Percentiles rank a stretch among this genome's conserved stretches.
These are phyloP conservation scores for Eretmocerus hayati DNA, from an alignment of 2,888 invertebrate species.

Conservation along the genomic window DNA sequence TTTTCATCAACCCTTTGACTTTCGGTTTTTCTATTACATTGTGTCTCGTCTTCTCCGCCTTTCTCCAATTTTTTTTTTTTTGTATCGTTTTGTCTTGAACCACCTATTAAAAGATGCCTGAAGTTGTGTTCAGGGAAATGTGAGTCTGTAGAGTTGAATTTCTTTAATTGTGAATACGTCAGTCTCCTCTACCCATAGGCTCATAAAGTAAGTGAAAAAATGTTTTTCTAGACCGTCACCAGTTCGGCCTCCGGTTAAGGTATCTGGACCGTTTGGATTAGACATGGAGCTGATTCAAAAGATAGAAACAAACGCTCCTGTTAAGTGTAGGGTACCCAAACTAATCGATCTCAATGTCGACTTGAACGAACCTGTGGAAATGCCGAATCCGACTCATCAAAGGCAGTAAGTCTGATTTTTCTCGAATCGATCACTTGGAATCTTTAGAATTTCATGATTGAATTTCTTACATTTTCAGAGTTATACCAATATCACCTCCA, in stretches of 20 bases:
- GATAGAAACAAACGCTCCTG: constrained; percentile 52
- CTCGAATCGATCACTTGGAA: neutral
- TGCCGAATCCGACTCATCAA: constrained; percentile 27
- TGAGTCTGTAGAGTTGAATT: too few relatives aligned
- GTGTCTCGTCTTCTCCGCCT: too few relatives aligned
- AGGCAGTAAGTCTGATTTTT: constrained; percentile 30
- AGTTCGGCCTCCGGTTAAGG: constrained; percentile 28
- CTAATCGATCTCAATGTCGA: constrained; percentile 43
- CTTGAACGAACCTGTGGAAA: constrained; percentile 31
- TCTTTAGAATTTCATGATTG: neutral
- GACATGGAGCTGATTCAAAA: constrained; percentile 66
- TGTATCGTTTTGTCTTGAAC: too few relatives aligned
- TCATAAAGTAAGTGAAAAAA: too few relatives aligned
- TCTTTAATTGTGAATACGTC: too few relatives aligned
- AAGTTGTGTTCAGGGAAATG: too few relatives aligned
- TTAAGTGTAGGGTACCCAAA: constrained; percentile 41
- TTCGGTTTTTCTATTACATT: too few relatives aligned
- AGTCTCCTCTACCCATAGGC: too few relatives aligned
- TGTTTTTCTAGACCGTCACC: neutral
- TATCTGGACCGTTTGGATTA: constrained; percentile 70
- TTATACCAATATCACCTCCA: constrained; percentile 49
- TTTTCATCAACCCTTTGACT: too few relatives aligned
- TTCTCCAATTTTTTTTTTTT: too few relatives aligned
- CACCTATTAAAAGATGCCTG: too few relatives aligned
- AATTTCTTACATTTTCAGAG: constrained; percentile 12